Conservation (phyloP, 1,140 invertebrate species). For the Stenopsyche tienmushanensis region DNA sequence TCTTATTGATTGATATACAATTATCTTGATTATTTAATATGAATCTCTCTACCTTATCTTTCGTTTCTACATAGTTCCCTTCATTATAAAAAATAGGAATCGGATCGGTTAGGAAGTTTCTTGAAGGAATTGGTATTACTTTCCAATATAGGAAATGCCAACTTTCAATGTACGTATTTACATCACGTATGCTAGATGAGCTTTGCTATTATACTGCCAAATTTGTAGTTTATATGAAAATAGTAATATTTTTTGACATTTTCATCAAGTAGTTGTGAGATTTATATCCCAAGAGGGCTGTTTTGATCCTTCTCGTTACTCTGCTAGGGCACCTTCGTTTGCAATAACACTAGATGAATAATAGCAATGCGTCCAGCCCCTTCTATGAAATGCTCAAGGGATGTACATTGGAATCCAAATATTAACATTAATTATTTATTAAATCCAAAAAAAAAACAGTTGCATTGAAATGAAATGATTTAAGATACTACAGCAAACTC, state of each 20-base stretch:
- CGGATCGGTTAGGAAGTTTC: too few species aligned
- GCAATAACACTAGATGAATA: slow-evolving; percentile 36
- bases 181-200: too few species aligned
- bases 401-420: neutral
- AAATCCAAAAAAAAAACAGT: neutral
- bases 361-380: slow-evolving; percentile 20
- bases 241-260: slow-evolving; percentile 25
- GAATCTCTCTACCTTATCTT: too few species aligned
- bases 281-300: slow-evolving; percentile 24
- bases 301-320: slow-evolving; percentile 23
- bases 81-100: too few species aligned
- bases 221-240: neutral
- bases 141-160: too few species aligned
- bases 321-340: slow-evolving; percentile 17
- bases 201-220: neutral
- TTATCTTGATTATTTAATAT: too few species aligned
- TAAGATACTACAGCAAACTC: neutral
- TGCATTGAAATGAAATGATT: neutral
- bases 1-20: too few species aligned
- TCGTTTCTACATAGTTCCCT: too few species aligned
- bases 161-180: too few species aligned
- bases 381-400: neutral
- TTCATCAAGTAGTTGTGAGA: slow-evolving; percentile 20
- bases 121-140: too few species aligned
- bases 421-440: neutral